Percentiles rank a stretch among this genome's conserved stretches.
Evolutionary conservation across 2,888 invertebrate species (phyloP).

Genomic region (Drosophila prostipennis): DNA sequence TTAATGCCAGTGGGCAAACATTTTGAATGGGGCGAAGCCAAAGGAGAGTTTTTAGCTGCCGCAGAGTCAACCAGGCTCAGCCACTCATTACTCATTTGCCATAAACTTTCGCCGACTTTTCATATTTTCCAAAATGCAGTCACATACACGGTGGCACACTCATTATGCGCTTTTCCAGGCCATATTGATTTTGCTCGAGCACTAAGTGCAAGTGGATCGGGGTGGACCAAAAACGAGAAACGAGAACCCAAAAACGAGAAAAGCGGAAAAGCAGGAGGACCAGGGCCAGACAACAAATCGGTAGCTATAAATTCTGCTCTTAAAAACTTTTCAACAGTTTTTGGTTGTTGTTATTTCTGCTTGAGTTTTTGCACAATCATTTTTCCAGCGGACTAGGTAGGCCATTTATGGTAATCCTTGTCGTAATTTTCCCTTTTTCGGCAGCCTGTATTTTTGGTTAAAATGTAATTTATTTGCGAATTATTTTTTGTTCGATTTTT

Average conservation of each 20-base stretch:
- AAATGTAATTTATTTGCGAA: conserved; percentile 42
- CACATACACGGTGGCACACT: conserved; percentile 31
- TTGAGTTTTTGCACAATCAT: conserved; percentile 25
- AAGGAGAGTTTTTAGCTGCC: conserved; percentile 17
- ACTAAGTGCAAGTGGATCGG: conserved; percentile 50
- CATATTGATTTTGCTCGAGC: conserved; percentile 71
- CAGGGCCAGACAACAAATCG: conserved; percentile 72
- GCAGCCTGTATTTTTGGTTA: conserved; percentile 7
- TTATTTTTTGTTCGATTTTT: conserved; percentile 39
- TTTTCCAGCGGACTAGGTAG: conserved; percentile 7
- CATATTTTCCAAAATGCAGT: conserved; percentile 71
- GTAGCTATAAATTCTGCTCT: conserved; percentile 75
- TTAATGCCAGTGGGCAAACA: background rate
- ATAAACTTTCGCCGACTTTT: conserved; percentile 75
- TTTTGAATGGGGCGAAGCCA: conserved; percentile 1
- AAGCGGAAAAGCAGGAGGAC: conserved; percentile 2
- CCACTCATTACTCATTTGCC: conserved; percentile 77
- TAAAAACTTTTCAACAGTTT: conserved; percentile 74
- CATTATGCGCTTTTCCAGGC: conserved; percentile 47
- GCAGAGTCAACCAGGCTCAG: conserved; percentile 63
- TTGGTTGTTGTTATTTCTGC: conserved; percentile 40
- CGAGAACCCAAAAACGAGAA: background rate
- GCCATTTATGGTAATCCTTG: conserved; percentile 24
- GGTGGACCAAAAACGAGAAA: background rate
- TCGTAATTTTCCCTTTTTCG: conserved; percentile 8